Percentiles rank a stretch among this genome's conserved stretches.
These are phyloP conservation scores for Chromoteleia sp. DNA, from an alignment of 2,888 invertebrate species.

Conservation along the genomic window DNA sequence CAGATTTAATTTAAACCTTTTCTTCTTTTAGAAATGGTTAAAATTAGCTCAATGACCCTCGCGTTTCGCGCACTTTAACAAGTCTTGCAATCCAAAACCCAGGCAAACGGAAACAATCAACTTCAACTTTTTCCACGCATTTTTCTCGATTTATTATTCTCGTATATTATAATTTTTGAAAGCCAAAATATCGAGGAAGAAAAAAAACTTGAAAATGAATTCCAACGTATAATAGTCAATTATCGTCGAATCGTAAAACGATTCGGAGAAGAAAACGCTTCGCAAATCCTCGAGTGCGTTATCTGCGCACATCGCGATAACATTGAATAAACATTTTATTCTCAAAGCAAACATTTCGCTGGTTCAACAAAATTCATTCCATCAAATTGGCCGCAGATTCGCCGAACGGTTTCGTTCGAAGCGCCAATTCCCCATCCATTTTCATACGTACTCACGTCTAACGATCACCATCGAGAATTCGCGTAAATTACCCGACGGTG, in stretches of 20 bases:
- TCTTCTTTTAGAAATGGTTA: no score
- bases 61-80: no score
- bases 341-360: slow-evolving; percentile 48
- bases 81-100: no score
- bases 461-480: slow-evolving; percentile 21
- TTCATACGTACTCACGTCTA: slow-evolving; percentile 20
- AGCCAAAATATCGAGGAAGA: neutral
- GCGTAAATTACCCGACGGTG: slow-evolving; percentile 27
- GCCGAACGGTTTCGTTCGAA: slow-evolving; percentile 28
- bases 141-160: no score
- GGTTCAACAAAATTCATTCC: slow-evolving; percentile 31
- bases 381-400: slow-evolving; percentile 35
- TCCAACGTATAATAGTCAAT: slow-evolving; percentile 25
- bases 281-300: slow-evolving; percentile 41
- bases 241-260: slow-evolving; percentile 31
- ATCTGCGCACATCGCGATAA: slow-evolving; percentile 56
- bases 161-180: no score
- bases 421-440: slow-evolving; percentile 20
- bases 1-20: no score
- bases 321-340: slow-evolving; percentile 56
- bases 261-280: slow-evolving; percentile 22
- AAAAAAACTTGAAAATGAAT: neutral
- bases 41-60: no score
- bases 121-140: no score
- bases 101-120: no score